Base-by-base conservation (phyloP, 2,888 invertebrate genomes). In the Microplitis manilae region DNA sequence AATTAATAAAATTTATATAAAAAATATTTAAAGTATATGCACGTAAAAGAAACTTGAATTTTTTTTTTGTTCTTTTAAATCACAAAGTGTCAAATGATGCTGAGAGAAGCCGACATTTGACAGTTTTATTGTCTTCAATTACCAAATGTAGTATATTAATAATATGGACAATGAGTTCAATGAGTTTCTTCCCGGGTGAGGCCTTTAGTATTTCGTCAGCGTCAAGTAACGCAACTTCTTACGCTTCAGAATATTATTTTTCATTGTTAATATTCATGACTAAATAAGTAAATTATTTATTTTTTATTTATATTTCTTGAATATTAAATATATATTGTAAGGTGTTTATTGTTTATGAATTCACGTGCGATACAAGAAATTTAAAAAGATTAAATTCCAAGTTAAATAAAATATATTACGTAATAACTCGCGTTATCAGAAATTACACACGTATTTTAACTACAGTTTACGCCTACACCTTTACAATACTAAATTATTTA, bases 111-210 rank as follows among this genome's bases (percentile, higher is more conserved):
- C 9, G 9, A 7, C 6, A 41, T 41, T 6, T 41, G 6, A 9
- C 41, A 41, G 9, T 6, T 41, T 6, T 9, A 41, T 7, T 41
- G 41, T 0, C 2, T 9, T 41, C 2, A 41, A 41, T 50, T 2
- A 30, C 30, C 30, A 30, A 30, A 30, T 30, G 65, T 6, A 30
- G 65, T 6, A 30, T 30, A 30, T 13, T 9, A 13, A 13, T 50
- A 50, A 13, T 50, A 50, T 50, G 50, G 40, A n/a, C 39, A 68
- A 68, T 68, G 7, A 68, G n/a, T 39, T 40, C 8, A 40, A 68
- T 39, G 17, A 68, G 7, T 15, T 8, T 40, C 39, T 68, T 40
- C 15, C 17, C 40, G 50, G 50, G 50, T 50, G 50, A 8, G 50
- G 50, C 50, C 4, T 50, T 50, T 7, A 50, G 50, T 50, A 50